A percentile compares a stretch with the other conserved stretches of the same genome.
Conservation (phyloP, 64 coral and sea anemone species). For the Actinia equina region DNA sequence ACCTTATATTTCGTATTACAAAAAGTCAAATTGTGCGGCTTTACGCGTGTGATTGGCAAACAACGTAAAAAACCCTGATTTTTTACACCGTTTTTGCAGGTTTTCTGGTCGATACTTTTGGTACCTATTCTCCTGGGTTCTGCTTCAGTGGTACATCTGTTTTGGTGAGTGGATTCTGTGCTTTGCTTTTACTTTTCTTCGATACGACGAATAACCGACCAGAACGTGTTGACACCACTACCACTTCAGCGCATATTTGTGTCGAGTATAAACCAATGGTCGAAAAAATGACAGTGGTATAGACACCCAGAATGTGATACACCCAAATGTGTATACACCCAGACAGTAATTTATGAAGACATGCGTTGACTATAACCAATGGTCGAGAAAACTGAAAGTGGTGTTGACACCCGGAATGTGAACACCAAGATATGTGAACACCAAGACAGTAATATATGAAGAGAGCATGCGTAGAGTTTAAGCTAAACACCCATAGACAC, state of each 20-base stretch:
- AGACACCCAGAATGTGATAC: background rate
- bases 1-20: too few species aligned
- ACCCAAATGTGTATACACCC: background rate
- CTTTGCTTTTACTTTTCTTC: background rate
- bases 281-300: constrained; percentile 8
- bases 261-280: background rate
- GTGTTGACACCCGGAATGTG: background rate
- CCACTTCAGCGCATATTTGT: background rate
- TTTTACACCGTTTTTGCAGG: background rate
- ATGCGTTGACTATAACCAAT: background rate
- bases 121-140: constrained; percentile 19
- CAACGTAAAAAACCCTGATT: background rate
- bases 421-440: too few species aligned
- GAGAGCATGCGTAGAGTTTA: too few species aligned
- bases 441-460: too few species aligned
- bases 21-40: too few species aligned
- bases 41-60: too few species aligned
- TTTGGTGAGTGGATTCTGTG: background rate
- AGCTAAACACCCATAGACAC: background rate
- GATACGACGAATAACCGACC: background rate
- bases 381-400: background rate
- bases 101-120: constrained; percentile 12
- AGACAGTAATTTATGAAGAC: background rate
- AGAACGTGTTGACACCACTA: background rate
- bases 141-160: background rate